Base-by-base conservation (phyloP, 2,797 vertebrate species). In the Octomys mimax region DNA sequence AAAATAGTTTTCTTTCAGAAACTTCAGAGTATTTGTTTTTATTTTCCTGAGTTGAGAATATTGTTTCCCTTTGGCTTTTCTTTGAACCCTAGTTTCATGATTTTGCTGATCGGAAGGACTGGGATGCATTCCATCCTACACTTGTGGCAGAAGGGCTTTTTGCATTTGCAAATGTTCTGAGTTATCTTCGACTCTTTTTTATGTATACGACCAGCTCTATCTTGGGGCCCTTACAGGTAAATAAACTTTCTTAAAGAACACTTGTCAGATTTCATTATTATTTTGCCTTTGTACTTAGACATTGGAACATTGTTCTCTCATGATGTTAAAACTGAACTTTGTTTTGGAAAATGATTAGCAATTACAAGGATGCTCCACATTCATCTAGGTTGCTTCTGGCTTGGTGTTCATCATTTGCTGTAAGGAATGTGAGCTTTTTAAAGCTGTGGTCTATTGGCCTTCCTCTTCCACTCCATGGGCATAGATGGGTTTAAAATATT, bases 171-270 rank as follows among this genome's bases (percentile, higher is more conserved):
- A 99, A 99, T 33, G 99, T 99, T 91, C 99, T 99, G n/a, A 99
- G 99, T 98, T 99, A 99, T 89, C 99, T 99, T 80, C 99, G 99
- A 28, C 99, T 99, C 83, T 99, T 99, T 98, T 99, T 99, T 98
- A 99, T 99, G 99, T 99, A 99, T 98, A 99, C 99, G 94, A 99
- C 99, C 97, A 99, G 99, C 98, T 99, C 99, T 95, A 99, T 99
- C 97, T 98, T 99, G 97, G 99, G 99, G 52, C 99, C 99, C 0
- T 98, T 99, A 57, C 99, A 99, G 99, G 99, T 99, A 97, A 98
- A 49, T 96, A 88, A n/a, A 12, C 3, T 89, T 93, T 61, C 70
- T 93, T 82, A 49, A 82, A 96, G 77, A 95, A 75, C 95, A 64
- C 89, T 85, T 68, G 10, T 5, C 87, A 89, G 78, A 73, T 87